phyloP scores from a whole-genome alignment of 2,797 vertebrate genomes.

The Alcedo atthis region DNA sequence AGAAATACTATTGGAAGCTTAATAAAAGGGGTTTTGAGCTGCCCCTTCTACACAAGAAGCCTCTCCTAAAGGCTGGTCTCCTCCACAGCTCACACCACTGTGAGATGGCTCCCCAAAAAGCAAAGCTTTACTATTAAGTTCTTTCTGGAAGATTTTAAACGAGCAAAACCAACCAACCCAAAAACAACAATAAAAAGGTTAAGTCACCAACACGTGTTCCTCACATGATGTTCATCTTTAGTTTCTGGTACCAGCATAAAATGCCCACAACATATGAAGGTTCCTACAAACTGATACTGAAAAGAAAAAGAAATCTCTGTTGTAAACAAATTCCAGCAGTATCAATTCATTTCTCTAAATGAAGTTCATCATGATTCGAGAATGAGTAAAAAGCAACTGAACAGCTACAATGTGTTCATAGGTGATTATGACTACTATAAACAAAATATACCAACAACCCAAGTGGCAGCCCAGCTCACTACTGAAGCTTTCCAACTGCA shows the following conservation, averaged over 20 bases:
- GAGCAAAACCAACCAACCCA: neutral
- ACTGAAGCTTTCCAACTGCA: conserved; percentile 13
- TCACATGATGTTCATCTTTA: neutral
- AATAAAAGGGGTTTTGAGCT: neutral
- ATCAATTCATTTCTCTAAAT: conserved; percentile 9
- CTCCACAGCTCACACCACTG: neutral
- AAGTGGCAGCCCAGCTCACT: neutral
- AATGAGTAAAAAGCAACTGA: conserved; percentile 1
- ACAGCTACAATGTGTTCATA: neutral
- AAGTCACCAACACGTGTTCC: conserved; percentile 1
- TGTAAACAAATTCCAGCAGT: neutral
- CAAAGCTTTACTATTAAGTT: neutral
- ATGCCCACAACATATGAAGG: neutral
- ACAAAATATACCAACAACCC: neutral
- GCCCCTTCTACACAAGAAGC: neutral
- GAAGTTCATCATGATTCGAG: conserved; percentile 7
- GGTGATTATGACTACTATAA: neutral
- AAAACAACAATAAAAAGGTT: neutral
- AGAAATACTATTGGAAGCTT: conserved; percentile 39
- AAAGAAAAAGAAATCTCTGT: neutral
- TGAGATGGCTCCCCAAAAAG: neutral
- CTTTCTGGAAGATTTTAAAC: neutral
- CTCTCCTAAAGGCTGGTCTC: neutral
- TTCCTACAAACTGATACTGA: conserved; percentile 1
- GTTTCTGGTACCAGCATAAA: neutral